Base-by-base conservation (phyloP, 2,113 vertebrate species). In the Ellobius talpinus region DNA sequence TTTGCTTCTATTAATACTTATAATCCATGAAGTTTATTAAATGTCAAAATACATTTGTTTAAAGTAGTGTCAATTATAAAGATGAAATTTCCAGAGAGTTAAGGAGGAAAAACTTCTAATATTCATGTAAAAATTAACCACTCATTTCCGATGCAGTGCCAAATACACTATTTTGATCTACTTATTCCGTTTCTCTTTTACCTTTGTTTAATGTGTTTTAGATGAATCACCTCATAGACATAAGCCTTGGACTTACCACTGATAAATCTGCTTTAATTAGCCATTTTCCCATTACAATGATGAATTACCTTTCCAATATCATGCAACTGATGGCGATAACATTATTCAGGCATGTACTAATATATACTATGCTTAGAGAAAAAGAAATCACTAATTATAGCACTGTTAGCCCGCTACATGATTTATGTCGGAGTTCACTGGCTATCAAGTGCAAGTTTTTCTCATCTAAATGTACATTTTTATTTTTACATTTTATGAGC, bases 251-350 rank as follows among this genome's bases (percentile, higher is more conserved):
- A 97, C 39, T 17, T 97, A 93, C 93, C 58, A 84, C n/a, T 95
- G 96, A 98, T 97, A 98, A 98, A 97, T 98, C 91, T 91, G 88
- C 96, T 96, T 98, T 85, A 97, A 95, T 96, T 97, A 97, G 94
- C 96, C 81, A 88, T 96, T 97, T 96, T 96, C 96, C 92, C 85
- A 95, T 98, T 97, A 97, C 88, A 96, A 96, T 95, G 97, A 98
- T 98, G 55, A 96, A 96, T 96, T 91, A 31, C 68, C 82, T 95
- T 97, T 92, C 61, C 91, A 95, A 84, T 95, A 92, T 68, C 39
- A 86, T 88, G 92, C 96, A 96, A 95, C 63, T 65, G 9, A 94
- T 96, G 94, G 50, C 2, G 6, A 95, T 95, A 96, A 91, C 55
- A 86, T 94, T 90, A 50, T 90, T 96, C 96, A 96, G 87, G 42